Percentiles rank a stretch among this genome's conserved stretches.
Evolutionary conservation across 2,888 invertebrate genomes (phyloP).

Genomic region (Phymatocera aterrima): DNA sequence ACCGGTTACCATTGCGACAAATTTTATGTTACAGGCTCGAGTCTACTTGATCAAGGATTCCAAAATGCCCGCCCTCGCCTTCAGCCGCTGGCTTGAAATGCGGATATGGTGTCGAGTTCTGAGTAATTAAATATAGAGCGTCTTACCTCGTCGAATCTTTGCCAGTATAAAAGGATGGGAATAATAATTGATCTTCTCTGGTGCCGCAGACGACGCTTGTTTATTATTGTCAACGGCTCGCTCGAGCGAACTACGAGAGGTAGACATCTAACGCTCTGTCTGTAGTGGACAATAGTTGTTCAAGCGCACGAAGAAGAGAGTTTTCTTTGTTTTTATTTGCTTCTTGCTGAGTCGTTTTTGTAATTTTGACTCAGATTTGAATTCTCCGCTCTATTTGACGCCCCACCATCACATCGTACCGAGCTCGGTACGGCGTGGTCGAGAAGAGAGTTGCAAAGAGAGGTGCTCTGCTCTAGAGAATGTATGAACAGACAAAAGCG

Average conservation of each 20-base stretch:
- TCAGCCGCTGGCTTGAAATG: background rate
- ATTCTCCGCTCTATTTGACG: slow-evolving; percentile 74
- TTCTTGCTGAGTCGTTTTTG: slow-evolving; percentile 52
- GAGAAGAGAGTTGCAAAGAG: slow-evolving; percentile 45
- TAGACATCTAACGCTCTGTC: background rate
- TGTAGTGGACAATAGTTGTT: slow-evolving; percentile 16
- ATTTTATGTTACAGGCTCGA: background rate
- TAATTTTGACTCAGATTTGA: slow-evolving; percentile 73
- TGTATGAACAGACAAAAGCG: slow-evolving; percentile 71
- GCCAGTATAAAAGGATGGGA: background rate
- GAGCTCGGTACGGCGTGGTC: slow-evolving; percentile 52
- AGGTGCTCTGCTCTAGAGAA: slow-evolving; percentile 63
- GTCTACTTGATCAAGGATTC: background rate
- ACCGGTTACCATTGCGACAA: background rate
- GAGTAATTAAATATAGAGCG: background rate
- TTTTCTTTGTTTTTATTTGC: slow-evolving; percentile 23
- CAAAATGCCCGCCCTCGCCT: background rate
- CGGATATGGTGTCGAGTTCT: background rate
- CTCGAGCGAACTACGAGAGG: background rate
- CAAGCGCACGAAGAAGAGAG: slow-evolving; percentile 11
- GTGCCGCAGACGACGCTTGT: background rate
- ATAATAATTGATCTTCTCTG: slow-evolving; percentile 13
- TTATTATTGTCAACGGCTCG: slow-evolving; percentile 5
- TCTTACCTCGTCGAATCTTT: background rate
- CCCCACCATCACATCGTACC: slow-evolving; percentile 58